These are phyloP conservation scores for Paraescarpia echinospica DNA, from an alignment of 1,140 invertebrate genomes.

Conservation along the genomic window DNA sequence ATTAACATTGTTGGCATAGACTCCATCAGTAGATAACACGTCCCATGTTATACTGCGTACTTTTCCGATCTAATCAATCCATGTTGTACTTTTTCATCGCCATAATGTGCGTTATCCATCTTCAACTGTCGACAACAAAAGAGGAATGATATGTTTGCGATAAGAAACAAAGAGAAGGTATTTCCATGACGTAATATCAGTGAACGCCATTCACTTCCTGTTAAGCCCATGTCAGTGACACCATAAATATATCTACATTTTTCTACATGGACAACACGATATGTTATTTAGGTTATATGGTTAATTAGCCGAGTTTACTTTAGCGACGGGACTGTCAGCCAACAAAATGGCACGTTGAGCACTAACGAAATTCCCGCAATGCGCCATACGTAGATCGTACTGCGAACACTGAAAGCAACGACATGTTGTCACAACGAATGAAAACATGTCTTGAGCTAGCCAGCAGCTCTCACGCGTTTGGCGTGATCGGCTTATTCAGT, in stretches of 20 bases:
- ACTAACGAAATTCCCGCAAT: neutral
- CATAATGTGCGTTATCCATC: neutral
- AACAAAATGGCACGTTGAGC: neutral
- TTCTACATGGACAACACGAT: neutral
- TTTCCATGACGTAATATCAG: neutral
- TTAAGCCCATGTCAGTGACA: neutral
- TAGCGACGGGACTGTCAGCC: neutral
- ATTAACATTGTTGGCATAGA: neutral
- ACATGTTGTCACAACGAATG: neutral
- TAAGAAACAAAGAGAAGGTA: neutral
- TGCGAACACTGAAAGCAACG: neutral
- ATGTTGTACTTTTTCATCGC: neutral
- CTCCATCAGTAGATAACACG: neutral
- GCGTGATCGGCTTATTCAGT: neutral
- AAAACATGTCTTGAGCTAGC: neutral
- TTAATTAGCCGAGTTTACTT: neutral
- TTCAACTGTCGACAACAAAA: neutral
- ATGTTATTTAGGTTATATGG: neutral
- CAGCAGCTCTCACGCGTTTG: neutral
- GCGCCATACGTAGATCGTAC: neutral
- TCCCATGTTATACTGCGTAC: neutral
- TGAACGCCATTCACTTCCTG: neutral
- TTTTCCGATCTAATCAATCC: neutral
- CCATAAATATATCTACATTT: neutral
- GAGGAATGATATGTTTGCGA: neutral